Conservation (phyloP, 2,888 invertebrate species). For the Tinea pellionella region DNA sequence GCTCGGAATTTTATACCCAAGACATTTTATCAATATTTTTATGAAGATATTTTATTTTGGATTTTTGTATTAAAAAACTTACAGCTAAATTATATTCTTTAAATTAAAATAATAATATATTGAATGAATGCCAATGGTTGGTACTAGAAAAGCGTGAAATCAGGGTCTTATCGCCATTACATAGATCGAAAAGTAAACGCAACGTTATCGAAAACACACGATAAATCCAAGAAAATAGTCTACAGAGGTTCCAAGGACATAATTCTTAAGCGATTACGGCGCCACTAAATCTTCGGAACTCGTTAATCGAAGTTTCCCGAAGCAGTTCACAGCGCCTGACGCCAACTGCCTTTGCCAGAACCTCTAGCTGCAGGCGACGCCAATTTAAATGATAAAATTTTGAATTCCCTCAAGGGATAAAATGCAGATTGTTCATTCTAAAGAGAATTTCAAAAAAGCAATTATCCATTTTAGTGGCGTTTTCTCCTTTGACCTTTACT, state of each 20-base stretch:
- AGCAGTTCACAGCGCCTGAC: conserved; percentile 50
- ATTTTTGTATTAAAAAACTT: neutral
- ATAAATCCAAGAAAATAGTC: conserved; percentile 30
- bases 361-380: conserved; percentile 38
- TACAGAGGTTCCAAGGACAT: conserved; percentile 38
- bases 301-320: conserved; percentile 62
- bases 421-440: conserved; percentile 42
- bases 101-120: neutral
- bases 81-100: neutral
- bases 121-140: neutral
- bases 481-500: conserved; percentile 7
- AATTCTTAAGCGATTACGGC: conserved; percentile 55
- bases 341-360: conserved; percentile 60
- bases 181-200: conserved; percentile 13
- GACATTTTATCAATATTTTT: neutral
- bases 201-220: conserved; percentile 15
- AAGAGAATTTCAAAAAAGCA: conserved; percentile 29
- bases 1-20: neutral
- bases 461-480: conserved; percentile 8
- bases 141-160: neutral
- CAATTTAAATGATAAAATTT: conserved; percentile 64
- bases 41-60: neutral
- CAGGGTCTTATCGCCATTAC: conserved; percentile 8
- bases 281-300: conserved; percentile 59
- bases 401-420: conserved; percentile 53